Evolutionary conservation across 2,888 invertebrate species (phyloP), one percentile per base, ranked within the genome.

Genomic region (Drosophila multiciliata): DNA sequence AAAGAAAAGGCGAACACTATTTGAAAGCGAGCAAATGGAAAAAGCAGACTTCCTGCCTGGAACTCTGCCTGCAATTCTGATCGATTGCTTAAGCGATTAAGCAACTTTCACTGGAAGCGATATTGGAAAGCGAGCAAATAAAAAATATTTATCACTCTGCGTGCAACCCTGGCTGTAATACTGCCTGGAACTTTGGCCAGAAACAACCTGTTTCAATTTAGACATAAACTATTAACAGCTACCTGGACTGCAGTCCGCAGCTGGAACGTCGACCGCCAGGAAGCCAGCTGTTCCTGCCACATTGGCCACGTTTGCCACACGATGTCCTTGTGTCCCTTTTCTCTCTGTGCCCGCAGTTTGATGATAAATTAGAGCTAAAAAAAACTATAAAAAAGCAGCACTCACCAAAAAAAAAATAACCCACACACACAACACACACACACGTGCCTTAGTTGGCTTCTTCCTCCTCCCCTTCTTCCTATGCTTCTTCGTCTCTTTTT

Each of bases 151-250:
- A 38, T 17, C 2, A 8, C 17, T 40, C 17, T 40, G 38, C 5
- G 6, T 11, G 6, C n/a, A 20, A 23, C 15, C 20, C 3, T 7
- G 9, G 40, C 17, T n/a, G 36, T 36, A 36, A 17, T 15, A 17
- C 15, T 36, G 7, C 36, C 36, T 50, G 12, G 2, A 45, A 20
- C 26, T 26, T 5, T n/a, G 4, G 48, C 3, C 20, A 45, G 32
- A 12, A 23, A 53, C 82, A 90, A 86, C 85, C 85, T 86, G 85
- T 82, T 90, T 90, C 90, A 90, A 86, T 86, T 86, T 90, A 90
- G 88, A 63, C 85, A 86, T 88, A 90, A 87, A 77, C 90, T 83
- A 72, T 67, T 82, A 67, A 64, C 49, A 57, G 60, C 64, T 55
- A 60, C 63, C 73, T 64, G 50, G 33, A 23, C 38, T 23, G 40